Conservation (phyloP, 2,888 invertebrate species). For the Leptopilina myrica region DNA sequence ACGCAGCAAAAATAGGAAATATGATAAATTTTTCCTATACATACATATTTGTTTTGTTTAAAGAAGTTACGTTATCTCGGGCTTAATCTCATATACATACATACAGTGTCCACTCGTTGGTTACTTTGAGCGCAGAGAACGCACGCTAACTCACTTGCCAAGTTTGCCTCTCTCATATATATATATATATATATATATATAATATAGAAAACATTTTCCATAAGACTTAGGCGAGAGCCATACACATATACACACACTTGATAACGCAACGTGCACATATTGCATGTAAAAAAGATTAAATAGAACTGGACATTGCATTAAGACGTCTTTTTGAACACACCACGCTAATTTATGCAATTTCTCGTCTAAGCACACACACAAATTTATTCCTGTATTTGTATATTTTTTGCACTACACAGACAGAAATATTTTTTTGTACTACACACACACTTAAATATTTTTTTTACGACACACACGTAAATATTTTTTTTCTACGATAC, state of each 20-base stretch:
- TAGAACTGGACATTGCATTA: slow-evolving; percentile 31
- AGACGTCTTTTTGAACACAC: slow-evolving; percentile 10
- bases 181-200: too few relatives aligned
- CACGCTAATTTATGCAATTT: slow-evolving; percentile 36
- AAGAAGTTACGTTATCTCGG: slow-evolving; percentile 10
- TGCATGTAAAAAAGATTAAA: slow-evolving; percentile 24
- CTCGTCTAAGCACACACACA: not conserved
- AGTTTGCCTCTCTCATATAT: not conserved
- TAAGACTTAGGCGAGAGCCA: not conserved
- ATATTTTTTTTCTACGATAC: too few relatives aligned
- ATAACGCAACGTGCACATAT: slow-evolving; percentile 36
- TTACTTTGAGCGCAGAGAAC: slow-evolving; percentile 10
- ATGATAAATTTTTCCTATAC: not conserved
- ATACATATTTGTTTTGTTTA: not conserved
- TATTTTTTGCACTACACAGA: too few relatives aligned
- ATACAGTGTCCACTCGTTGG: slow-evolving; percentile 10
- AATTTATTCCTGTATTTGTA: too few relatives aligned
- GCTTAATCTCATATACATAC: not conserved
- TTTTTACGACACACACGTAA: too few relatives aligned
- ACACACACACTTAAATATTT: too few relatives aligned
- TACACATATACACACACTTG: not conserved
- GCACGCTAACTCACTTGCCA: not conserved
- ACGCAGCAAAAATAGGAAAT: slow-evolving; percentile 1
- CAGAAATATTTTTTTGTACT: too few relatives aligned
- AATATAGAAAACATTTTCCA: not conserved